Evolutionary conservation across 2,113 vertebrate genomes (phyloP), one percentile per base, ranked within the genome.

Genomic region (Vulpes ferrilata): DNA sequence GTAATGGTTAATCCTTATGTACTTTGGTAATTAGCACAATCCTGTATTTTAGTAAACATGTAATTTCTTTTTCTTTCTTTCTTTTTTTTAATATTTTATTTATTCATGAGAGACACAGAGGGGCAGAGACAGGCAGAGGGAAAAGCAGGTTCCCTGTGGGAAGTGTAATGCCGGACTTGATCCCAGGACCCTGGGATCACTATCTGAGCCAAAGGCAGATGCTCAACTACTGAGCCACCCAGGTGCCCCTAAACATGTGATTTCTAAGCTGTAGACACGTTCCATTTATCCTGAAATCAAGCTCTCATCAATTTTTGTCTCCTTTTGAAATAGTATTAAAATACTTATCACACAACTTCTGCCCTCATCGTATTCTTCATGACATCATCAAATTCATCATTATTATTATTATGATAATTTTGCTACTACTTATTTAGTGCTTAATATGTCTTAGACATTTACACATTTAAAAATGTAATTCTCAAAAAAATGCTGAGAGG

Each of bases 301-400:
- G 65, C 59, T 82, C 5, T n/a, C 23, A 91, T 80, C 43, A 80
- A 2, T 81, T 69, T 85, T 85, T 69, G 20, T 60, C 65, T 78
- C 76, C 25, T 81, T 81, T 17, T 88, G 60, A 91, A 74, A 67
- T 83, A 92, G 59, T 38, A 27, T 91, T 38, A 85, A 79, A 90
- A 65, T 91, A 43, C 64, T 78, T 89, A 81, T 78, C 38, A 62
- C 5, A 22, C 22, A 48, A 8, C 32, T 43, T n/a, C 22, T 55
- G 32, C 74, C 65, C 23, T 65, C 6, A 17, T 88, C 13, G 23
- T 92, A 32, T 81, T 95, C 20, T 67, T 92, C 60, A 51, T 89
- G 74, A 16, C 27, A n/a, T 76, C 57, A 62, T 82, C n/a, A 76
- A 32, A 48, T 60, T 51, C 10, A 71, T 73, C 13, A 43, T 83